These are phyloP conservation scores for Caenorhabditis sinica DNA, from an alignment of 2,888 invertebrate species.

Conservation along the genomic window DNA sequence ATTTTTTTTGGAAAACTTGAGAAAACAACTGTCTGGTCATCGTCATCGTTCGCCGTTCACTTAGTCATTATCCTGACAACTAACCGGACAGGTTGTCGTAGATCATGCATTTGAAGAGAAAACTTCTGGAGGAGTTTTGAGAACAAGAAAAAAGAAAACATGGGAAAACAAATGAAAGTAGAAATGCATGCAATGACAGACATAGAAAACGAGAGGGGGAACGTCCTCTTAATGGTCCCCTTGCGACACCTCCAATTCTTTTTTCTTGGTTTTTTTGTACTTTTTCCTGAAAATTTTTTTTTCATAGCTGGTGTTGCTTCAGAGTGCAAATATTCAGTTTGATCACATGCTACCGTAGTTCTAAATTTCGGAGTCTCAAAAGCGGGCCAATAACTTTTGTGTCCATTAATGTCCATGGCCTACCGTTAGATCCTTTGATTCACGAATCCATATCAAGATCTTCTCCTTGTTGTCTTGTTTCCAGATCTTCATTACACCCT, in stretches of 20 bases:
- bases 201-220: constrained; percentile 30
- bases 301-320: too few relatives aligned
- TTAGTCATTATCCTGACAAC: constrained; percentile 49
- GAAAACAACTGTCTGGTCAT: constrained; percentile 30
- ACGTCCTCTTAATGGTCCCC: constrained; percentile 47
- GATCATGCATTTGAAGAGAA: constrained; percentile 23
- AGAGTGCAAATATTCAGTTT: not conserved
- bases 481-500: constrained; percentile 24
- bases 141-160: not conserved
- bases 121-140: constrained; percentile 29
- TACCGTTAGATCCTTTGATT: not conserved
- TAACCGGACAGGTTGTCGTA: constrained; percentile 46
- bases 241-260: constrained; percentile 48
- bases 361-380: not conserved
- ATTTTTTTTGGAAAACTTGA: not conserved
- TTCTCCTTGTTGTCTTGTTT: constrained; percentile 16
- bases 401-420: not conserved
- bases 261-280: not conserved
- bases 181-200: constrained; percentile 52
- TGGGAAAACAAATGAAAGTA: not conserved
- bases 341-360: not conserved
- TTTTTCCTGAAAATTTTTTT: not conserved
- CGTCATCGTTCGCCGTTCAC: constrained; percentile 29
- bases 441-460: constrained; percentile 28
- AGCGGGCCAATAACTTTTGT: not conserved